phyloP scores from a whole-genome alignment of 2,888 invertebrate species.

The Cheilosia pagana region DNA sequence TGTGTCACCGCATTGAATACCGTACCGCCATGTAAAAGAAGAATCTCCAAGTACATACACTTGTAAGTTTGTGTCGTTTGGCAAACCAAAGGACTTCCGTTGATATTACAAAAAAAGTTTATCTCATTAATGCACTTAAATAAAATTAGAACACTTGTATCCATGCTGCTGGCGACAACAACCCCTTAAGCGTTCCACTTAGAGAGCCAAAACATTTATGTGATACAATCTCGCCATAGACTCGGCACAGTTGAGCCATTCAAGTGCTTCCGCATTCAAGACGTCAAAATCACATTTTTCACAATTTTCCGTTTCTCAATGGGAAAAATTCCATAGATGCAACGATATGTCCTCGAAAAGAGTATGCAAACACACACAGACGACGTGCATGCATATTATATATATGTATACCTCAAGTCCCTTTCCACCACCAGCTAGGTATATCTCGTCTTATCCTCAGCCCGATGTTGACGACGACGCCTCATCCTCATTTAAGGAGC shows the following conservation, averaged over 20 bases:
- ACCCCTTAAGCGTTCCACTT: conserved; percentile 65
- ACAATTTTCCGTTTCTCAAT: conserved; percentile 48
- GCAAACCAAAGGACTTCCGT: conserved; percentile 40
- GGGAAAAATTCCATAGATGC: conserved; percentile 36
- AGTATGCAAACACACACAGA: conserved; percentile 26
- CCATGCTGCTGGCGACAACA: conserved; percentile 17
- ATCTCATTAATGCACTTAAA: conserved; percentile 59
- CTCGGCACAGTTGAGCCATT: conserved; percentile 45
- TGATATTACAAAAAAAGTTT: conserved; percentile 48
- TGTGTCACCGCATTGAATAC: too few species aligned
- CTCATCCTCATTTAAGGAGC: conserved; percentile 46
- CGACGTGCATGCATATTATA: too few species aligned
- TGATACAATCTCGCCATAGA: conserved; percentile 44
- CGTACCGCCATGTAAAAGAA: neutral
- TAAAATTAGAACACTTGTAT: conserved; percentile 52
- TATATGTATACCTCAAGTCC: conserved; percentile 28
- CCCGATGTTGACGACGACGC: neutral
- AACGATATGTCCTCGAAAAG: conserved; percentile 57
- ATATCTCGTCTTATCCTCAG: conserved; percentile 39
- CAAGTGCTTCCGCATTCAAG: conserved; percentile 66
- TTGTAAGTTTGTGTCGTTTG: neutral
- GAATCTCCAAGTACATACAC: neutral
- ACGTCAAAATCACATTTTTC: conserved; percentile 61
- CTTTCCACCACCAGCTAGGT: conserved; percentile 41
- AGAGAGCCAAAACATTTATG: conserved; percentile 59